Conservation (phyloP, 2,888 invertebrate genomes). For the Pachymerium ferrugineum region DNA sequence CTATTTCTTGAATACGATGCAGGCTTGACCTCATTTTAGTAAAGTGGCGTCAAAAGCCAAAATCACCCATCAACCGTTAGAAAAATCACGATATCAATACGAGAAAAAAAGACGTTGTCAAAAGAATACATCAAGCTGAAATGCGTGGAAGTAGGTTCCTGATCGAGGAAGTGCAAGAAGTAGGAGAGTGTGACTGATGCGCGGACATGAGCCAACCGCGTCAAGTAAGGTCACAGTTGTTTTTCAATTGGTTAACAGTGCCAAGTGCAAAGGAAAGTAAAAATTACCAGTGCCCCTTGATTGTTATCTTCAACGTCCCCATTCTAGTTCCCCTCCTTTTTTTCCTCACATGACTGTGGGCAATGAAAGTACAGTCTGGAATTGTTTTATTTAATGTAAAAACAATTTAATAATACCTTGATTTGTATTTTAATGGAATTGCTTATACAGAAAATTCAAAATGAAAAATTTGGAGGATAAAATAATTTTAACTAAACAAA, state of each 20-base stretch:
- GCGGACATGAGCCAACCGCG: neutral
- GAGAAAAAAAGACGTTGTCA: neutral
- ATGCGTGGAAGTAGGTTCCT: neutral
- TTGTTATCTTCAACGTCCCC: neutral
- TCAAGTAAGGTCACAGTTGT: conserved; percentile 4
- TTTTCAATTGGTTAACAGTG: neutral
- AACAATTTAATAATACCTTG: no score
- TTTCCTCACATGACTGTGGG: neutral
- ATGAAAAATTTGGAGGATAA: no score
- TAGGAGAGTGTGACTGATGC: conserved; percentile 16
- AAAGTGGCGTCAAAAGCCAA: neutral
- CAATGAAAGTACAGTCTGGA: neutral
- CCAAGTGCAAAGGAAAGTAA: neutral
- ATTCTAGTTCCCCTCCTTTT: conserved; percentile 3
- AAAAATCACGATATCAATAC: no score
- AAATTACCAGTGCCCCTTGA: neutral
- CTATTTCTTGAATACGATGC: conserved; percentile 31
- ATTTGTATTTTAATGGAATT: no score
- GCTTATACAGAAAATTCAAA: no score
- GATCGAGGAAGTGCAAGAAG: conserved; percentile 16
- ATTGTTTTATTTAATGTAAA: neutral
- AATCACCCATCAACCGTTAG: neutral
- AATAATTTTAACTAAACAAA: no score
- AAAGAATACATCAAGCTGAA: neutral
- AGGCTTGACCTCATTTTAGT: conserved; percentile 5